Evolutionary conservation across 2,113 vertebrate genomes (phyloP).

Genomic region (Atherinomorus stipes): DNA sequence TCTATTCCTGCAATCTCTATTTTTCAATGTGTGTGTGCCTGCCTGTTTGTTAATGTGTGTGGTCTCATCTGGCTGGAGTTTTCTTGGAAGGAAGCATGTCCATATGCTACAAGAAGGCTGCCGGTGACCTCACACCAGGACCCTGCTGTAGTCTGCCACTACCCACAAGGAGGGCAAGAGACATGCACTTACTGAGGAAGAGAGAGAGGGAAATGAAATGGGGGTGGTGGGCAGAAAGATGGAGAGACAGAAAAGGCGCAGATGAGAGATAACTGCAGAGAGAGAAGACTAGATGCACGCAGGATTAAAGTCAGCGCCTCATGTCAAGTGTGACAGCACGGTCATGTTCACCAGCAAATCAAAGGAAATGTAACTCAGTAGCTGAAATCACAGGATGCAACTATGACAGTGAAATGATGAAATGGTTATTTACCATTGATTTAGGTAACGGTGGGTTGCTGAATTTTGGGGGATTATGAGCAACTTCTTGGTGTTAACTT

Average conservation of each 20-base stretch:
- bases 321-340: conserved; percentile 7
- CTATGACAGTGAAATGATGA: too few species aligned
- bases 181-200: neutral
- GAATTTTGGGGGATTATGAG: too few species aligned
- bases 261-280: conserved; percentile 26
- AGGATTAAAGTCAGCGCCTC: neutral
- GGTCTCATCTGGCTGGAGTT: conserved; percentile 70
- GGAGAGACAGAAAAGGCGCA: conserved; percentile 24
- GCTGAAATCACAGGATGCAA: neutral
- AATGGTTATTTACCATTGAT: too few species aligned
- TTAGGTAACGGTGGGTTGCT: too few species aligned
- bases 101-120: conserved; percentile 78
- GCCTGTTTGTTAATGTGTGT: conserved; percentile 10
- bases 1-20: neutral
- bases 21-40: neutral
- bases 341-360: conserved; percentile 5
- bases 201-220: conserved; percentile 28
- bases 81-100: conserved; percentile 78
- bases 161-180: conserved; percentile 58
- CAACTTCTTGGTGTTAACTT: too few species aligned
- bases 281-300: conserved; percentile 15
- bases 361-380: neutral
- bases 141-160: conserved; percentile 57
- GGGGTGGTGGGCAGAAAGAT: conserved; percentile 37
- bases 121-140: conserved; percentile 72